Evolutionary conservation across 2,797 vertebrate genomes (phyloP).

Genomic region (Anisognathus igniventris): DNA sequence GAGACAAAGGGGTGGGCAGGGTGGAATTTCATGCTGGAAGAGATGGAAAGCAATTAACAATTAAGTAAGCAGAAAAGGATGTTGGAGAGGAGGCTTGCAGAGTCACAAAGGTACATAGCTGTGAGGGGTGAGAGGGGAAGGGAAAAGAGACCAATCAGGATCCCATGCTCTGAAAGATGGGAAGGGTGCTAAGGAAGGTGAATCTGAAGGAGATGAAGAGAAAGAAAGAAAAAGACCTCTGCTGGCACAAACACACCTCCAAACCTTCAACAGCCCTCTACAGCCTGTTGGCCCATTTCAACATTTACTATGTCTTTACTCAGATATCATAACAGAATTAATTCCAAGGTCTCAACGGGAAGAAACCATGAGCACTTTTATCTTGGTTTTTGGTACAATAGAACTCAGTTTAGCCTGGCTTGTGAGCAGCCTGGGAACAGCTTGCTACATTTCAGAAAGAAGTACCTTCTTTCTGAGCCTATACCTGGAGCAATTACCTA

Average conservation of each 20-base stretch:
- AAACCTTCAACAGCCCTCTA: not conserved
- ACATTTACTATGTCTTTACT: not conserved
- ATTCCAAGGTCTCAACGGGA: not conserved
- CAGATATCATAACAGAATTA: not conserved
- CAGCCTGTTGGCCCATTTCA: not conserved
- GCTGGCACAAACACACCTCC: not conserved
- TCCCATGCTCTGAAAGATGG: not conserved
- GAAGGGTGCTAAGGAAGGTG: not conserved
- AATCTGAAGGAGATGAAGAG: not conserved
- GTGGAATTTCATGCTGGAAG: not conserved
- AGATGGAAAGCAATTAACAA: not conserved
- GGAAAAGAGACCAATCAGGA: not conserved
- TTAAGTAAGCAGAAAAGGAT: not conserved
- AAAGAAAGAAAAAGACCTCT: not conserved
- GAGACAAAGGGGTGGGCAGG: fast-evolving
- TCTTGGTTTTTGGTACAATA: not conserved
- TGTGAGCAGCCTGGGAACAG: not conserved
- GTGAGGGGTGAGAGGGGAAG: not conserved
- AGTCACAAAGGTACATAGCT: not conserved
- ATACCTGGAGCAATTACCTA: not conserved
- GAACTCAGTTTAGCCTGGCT: not conserved
- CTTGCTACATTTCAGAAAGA: not conserved
- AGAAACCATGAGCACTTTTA: fast-evolving
- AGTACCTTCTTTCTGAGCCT: not conserved
- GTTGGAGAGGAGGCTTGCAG: not conserved